Percentiles rank a stretch among this genome's conserved stretches.
These are phyloP conservation scores for Urocolius indicus DNA, from an alignment of 2,113 vertebrate genomes.

Conservation along the genomic window DNA sequence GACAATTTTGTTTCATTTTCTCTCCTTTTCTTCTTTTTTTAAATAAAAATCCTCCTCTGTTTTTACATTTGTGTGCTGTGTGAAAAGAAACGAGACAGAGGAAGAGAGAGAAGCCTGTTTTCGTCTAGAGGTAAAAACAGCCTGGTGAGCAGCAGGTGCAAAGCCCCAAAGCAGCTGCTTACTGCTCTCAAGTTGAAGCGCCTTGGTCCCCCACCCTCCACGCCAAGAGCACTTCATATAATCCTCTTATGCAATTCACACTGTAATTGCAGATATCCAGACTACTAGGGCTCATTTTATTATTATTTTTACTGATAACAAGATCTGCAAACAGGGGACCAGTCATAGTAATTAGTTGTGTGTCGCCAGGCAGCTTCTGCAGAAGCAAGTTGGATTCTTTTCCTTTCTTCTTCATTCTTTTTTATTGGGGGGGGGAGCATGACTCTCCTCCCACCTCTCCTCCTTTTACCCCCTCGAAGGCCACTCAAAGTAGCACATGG, in stretches of 20 bases:
- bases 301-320: constrained; percentile 78
- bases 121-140: constrained; percentile 82
- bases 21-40: background rate
- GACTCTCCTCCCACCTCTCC: constrained; percentile 5
- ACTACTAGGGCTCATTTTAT: constrained; percentile 77
- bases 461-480: constrained; percentile 67
- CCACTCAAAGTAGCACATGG: constrained; percentile 74
- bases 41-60: constrained; percentile 27
- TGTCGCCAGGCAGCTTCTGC: constrained; percentile 72
- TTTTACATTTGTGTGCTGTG: constrained; percentile 45
- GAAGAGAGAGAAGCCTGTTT: constrained; percentile 75
- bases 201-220: constrained; percentile 78
- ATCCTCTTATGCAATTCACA: constrained; percentile 89
- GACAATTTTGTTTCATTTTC: constrained; percentile 9
- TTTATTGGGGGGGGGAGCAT: background rate
- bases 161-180: constrained; percentile 86
- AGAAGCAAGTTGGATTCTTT: constrained; percentile 67
- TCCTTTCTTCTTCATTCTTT: constrained; percentile 36
- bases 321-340: constrained; percentile 78
- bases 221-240: constrained; percentile 88
- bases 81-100: constrained; percentile 67
- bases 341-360: constrained; percentile 79
- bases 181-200: constrained; percentile 78
- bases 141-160: constrained; percentile 88
- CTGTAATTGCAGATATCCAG: constrained; percentile 88